Conservation (phyloP, 2,113 vertebrate genomes). For the Electrona antarctica region DNA sequence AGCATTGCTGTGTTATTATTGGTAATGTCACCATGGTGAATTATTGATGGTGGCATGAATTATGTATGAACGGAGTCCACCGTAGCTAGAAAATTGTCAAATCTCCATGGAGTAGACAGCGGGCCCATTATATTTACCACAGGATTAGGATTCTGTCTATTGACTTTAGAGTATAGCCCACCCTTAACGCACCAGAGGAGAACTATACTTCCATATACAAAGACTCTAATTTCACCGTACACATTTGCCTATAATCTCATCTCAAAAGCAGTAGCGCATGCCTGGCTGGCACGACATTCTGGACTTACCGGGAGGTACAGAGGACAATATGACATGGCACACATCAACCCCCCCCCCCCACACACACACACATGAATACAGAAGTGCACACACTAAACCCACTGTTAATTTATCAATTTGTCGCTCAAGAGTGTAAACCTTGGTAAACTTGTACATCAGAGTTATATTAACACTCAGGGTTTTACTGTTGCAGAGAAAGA, state of each 20-base stretch:
- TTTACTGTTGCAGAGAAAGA: too few species aligned
- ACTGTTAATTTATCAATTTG: too few species aligned
- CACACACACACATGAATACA: too few species aligned
- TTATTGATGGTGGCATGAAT: slow-evolving; percentile 78
- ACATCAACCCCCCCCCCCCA: too few species aligned
- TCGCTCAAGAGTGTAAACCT: too few species aligned
- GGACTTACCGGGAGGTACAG: slow-evolving; percentile 3
- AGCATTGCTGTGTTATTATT: slow-evolving; percentile 82
- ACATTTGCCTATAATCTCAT: slow-evolving; percentile 52
- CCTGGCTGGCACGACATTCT: slow-evolving; percentile 20
- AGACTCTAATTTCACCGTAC: slow-evolving; percentile 43
- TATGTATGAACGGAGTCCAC: slow-evolving; percentile 74
- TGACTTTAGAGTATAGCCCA: slow-evolving; percentile 63
- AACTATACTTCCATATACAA: slow-evolving; percentile 58
- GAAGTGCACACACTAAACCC: too few species aligned
- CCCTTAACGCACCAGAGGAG: slow-evolving; percentile 45
- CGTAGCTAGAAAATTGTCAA: slow-evolving; percentile 73
- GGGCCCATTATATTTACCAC: slow-evolving; percentile 67
- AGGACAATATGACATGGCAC: background rate
- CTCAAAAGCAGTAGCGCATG: slow-evolving; percentile 44
- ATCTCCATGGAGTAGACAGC: slow-evolving; percentile 67
- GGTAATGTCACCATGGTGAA: slow-evolving; percentile 81
- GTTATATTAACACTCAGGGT: too few species aligned
- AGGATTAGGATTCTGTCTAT: slow-evolving; percentile 61
- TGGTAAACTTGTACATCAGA: too few species aligned